Evolutionary conservation across 2,113 vertebrate species (phyloP).

Genomic region (Cheirogaleus medius): DNA sequence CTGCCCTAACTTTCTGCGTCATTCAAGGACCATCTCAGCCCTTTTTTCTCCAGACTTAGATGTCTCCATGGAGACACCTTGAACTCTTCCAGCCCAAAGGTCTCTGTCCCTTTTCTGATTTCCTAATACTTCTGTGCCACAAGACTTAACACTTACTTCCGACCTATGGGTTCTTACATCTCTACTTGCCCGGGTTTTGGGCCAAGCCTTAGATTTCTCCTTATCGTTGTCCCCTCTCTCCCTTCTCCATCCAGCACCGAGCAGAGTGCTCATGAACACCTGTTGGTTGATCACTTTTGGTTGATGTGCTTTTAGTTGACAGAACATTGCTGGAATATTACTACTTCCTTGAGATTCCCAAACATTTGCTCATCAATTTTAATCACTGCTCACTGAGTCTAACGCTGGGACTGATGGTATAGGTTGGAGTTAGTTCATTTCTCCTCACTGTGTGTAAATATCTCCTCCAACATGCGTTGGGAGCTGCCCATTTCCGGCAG

Average conservation of each 20-base stretch:
- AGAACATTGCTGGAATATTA: not conserved
- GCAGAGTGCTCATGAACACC: not conserved
- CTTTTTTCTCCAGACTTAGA: not conserved
- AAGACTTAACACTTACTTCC: not conserved
- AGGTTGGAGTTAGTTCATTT: not conserved
- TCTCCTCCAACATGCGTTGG: not conserved
- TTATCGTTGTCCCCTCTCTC: not conserved
- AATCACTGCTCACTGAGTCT: not conserved
- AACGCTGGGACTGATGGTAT: not conserved
- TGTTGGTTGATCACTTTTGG: not conserved
- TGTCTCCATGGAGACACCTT: not conserved
- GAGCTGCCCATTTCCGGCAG: not conserved
- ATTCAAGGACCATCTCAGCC: not conserved
- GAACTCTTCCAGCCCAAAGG: not conserved
- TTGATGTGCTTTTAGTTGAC: not conserved
- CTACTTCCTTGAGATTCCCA: not conserved
- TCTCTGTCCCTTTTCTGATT: not conserved
- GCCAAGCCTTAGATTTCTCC: not conserved
- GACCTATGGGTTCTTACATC: not conserved
- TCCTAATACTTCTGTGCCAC: not conserved
- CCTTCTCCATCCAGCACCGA: not conserved
- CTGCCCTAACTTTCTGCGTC: too few species aligned
- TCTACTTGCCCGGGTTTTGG: not conserved
- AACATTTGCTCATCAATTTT: not conserved
- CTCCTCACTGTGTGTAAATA: rapidly evolving